These are phyloP conservation scores for Hippoglossus stenolepis DNA, from an alignment of 2,113 vertebrate genomes.

Conservation along the genomic window DNA sequence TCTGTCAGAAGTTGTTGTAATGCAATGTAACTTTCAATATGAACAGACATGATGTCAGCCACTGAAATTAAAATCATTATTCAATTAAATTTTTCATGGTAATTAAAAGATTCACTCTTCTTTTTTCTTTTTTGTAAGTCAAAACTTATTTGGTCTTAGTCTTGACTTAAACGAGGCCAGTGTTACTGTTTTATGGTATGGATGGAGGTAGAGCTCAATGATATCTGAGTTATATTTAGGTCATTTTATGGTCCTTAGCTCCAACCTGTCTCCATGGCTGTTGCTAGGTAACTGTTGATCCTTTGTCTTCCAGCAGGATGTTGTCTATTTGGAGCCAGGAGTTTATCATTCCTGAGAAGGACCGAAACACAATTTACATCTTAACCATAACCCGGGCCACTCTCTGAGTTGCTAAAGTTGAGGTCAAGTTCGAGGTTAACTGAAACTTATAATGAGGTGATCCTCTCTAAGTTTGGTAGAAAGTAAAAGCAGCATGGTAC, in stretches of 20 bases:
- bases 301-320: conserved; percentile 40
- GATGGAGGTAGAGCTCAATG: conserved; percentile 14
- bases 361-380: conserved; percentile 29
- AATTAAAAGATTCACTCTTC: not conserved
- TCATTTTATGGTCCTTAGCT: conserved; percentile 15
- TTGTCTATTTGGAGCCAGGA: conserved; percentile 26
- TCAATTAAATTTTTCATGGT: too few relatives aligned
- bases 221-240: conserved; percentile 32
- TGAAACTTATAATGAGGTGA: conserved; percentile 34
- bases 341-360: conserved; percentile 16
- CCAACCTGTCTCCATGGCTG: conserved; percentile 22
- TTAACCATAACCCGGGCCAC: not conserved
- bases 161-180: not conserved
- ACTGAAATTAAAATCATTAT: not conserved
- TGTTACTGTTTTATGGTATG: not conserved
- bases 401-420: conserved; percentile 7
- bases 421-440: conserved; percentile 16
- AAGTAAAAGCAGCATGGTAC: not conserved
- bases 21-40: not conserved
- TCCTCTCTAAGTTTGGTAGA: not conserved
- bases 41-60: not conserved
- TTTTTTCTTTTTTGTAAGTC: not conserved
- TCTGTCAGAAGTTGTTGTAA: not conserved
- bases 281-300: conserved; percentile 64
- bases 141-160: too few relatives aligned